phyloP scores from a whole-genome alignment of 2,888 invertebrate genomes.

The Microctonus hyperodae region DNA sequence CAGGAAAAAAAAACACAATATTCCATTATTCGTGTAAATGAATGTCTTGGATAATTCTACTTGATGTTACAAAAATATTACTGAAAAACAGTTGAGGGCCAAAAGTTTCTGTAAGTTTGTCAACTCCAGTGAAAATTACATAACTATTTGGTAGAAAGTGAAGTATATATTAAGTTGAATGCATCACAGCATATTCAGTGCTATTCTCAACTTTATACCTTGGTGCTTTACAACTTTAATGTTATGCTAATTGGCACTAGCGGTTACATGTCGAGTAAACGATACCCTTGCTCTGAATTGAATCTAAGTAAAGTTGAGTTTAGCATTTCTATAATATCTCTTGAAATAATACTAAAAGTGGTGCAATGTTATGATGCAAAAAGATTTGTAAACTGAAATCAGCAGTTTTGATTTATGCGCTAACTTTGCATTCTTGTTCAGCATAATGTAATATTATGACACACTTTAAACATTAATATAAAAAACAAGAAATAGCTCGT shows the following conservation, averaged over 20 bases:
- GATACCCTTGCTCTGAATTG: not conserved
- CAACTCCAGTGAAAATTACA: not conserved
- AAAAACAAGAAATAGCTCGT: not conserved
- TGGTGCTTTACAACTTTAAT: not conserved
- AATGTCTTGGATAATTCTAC: not conserved
- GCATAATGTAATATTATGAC: not conserved
- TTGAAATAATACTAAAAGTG: not conserved
- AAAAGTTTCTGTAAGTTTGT: not conserved
- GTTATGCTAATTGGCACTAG: not conserved
- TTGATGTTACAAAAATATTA: not conserved
- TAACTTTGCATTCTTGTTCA: not conserved
- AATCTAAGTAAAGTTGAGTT: not conserved
- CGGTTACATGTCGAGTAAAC: not conserved
- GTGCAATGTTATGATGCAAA: not conserved
- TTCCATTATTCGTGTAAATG: not conserved
- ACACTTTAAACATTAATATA: not conserved
- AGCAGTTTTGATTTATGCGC: not conserved
- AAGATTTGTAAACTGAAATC: not conserved
- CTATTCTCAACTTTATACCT: not conserved
- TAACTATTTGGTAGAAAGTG: not conserved
- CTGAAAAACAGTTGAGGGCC: not conserved
- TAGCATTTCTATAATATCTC: not conserved
- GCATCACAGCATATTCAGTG: not conserved
- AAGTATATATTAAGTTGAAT: not conserved
- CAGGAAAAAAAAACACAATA: not conserved